Base-by-base conservation (phyloP, 2,888 invertebrate species). In the Sinotaia quadrata region DNA sequence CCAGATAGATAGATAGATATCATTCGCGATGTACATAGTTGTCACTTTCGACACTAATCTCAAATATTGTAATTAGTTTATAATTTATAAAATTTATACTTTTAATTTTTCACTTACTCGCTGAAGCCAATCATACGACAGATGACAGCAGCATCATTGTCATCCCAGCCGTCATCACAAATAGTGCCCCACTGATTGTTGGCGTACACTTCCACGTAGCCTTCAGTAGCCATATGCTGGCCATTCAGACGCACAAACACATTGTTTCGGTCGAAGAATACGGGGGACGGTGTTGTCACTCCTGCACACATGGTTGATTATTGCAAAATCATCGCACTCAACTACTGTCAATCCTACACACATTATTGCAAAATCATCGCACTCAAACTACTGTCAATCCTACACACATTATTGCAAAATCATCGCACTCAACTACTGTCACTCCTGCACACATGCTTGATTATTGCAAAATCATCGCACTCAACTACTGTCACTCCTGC, bases 151-250 rank as follows among this genome's bases (percentile, higher is more conserved):
- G 76, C 76, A 57, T 76, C 74, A 12, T 65, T 60, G 49, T 90
- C 88, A 54, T 91, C 91, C 80, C 94, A 93, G 81, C 93, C 92
- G 80, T 94, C 93, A 79, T 94, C 93, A 83, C 94, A 94, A n/a
- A 94, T 90, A 0, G 93, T 93, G 10, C 94, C 94, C 93, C 94
- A 94, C 27, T 92, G 90, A 2, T 92, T 92, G 72, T 91, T 91
- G 77, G 92, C 91, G 73, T 91, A 90, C 0, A 94, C 90, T 86
- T 94, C 93, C 0, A 94, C 89, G 41, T 93, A 89, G 0, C 94
- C 94, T 80, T 92, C 91, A 33, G 87, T 87, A 0, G 87, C 77
- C 27, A 82, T 88, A 5, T 90, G 89, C 4, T 92, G 93, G 54
- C 91, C 91, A 15, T 88, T 90, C 54, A 94, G 82, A 27, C 93